Evolutionary conservation across 2,888 invertebrate species (phyloP).

Genomic region (Spisula solida): DNA sequence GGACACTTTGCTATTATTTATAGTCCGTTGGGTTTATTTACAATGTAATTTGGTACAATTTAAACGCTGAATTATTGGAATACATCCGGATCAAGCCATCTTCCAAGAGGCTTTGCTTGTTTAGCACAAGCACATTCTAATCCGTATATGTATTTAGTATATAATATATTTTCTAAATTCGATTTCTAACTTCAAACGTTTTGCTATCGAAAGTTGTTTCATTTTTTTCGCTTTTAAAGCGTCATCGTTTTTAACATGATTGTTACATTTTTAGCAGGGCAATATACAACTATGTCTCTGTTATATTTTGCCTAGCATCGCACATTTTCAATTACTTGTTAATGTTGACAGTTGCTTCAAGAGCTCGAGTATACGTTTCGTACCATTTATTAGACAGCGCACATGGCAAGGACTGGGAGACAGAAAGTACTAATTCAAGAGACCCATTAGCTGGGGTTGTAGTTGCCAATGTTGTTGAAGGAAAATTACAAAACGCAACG

Average conservation of each 20-base stretch:
- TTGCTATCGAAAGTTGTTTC: constrained; percentile 7
- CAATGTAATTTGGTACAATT: constrained; percentile 65
- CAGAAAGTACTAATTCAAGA: no score
- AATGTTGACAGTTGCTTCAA: no score
- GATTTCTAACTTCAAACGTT: constrained; percentile 18
- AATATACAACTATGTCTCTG: not conserved
- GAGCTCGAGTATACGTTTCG: no score
- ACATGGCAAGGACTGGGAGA: no score
- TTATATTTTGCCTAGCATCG: not conserved
- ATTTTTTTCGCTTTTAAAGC: constrained; percentile 14
- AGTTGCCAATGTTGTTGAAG: no score
- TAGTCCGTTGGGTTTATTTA: constrained; percentile 55
- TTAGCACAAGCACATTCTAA: constrained; percentile 38
- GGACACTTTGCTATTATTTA: constrained; percentile 49
- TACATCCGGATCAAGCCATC: constrained; percentile 59
- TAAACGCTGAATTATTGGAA: constrained; percentile 60
- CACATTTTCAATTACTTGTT: no score
- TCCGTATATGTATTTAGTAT: constrained; percentile 37
- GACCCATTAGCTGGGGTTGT: no score
- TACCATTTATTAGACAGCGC: no score
- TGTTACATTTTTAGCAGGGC: not conserved
- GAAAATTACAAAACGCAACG: no score
- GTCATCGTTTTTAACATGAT: constrained; percentile 16
- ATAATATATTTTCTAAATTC: constrained; percentile 41
- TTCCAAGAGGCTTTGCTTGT: constrained; percentile 50